Evolutionary conservation across 2,113 vertebrate species (phyloP), one percentile per base, ranked within the genome.

Genomic region (Ochotona princeps): DNA sequence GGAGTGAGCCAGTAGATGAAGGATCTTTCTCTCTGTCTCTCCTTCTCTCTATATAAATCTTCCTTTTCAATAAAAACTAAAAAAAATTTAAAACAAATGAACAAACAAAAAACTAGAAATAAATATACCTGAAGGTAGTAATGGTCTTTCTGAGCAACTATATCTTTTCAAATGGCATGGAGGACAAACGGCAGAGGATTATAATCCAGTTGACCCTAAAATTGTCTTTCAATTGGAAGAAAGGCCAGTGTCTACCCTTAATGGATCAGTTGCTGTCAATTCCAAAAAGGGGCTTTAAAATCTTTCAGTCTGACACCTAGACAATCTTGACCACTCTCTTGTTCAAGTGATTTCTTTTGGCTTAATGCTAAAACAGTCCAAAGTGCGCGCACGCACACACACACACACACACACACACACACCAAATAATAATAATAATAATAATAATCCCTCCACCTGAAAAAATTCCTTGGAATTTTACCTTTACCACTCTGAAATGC

Each of bases 51-150:
- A 44, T 44, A 44, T 44, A 44, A 44, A 44, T 44, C 38, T 44
- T 44, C 38, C 38, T 44, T 44, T 44, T 44, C 38, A 44, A 44
- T 44, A 44, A 44, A 44, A 44, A 44, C 6, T 44, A 44, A 44
- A 44, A 44, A 44, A 44, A 44, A 44, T 44, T 44, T 44, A 4
- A 44, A 44, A 44, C 38, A 44, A 44, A 44, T 44, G 38, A 44
- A 44, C 6, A 6, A 44, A 44, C 38, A 44, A 44, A 44, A 89
- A 94, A 91, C 92, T 65, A 73, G 12, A 28, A 17, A 78, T 90
- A 97, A 96, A 17, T 35, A 79, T 87, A 95, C 80, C 82, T 86
- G 78, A 96, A 95, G 95, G 94, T 93, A 96, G 47, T 78, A 86
- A 66, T 89, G 51, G 38, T 91, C 35, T 85, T 70, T 85, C 47